A percentile compares a stretch with the other conserved stretches of the same genome.
Conservation (phyloP, 1,140 invertebrate genomes). For the Melipona quadrifasciata region DNA sequence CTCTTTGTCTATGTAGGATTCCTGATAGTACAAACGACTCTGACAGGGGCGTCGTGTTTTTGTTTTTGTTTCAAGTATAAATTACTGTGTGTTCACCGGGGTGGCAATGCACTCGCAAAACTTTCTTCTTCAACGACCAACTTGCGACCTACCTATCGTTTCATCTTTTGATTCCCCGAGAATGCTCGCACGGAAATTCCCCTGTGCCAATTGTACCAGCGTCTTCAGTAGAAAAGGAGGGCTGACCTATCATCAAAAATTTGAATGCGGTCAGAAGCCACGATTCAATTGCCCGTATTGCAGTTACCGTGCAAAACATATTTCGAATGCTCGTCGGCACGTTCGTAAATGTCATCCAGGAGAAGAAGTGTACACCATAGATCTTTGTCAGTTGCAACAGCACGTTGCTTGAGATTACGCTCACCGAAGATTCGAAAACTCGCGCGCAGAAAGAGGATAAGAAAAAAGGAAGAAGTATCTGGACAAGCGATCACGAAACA, state of each 20-base stretch:
- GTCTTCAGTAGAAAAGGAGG: slow-evolving; percentile 64
- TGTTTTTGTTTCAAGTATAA: slow-evolving; percentile 61
- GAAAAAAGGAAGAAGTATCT: background rate
- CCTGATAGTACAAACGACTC: slow-evolving; percentile 15
- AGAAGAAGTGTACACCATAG: slow-evolving; percentile 76
- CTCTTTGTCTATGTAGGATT: slow-evolving; percentile 14
- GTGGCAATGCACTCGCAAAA: slow-evolving; percentile 1
- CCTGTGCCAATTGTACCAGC: slow-evolving; percentile 57
- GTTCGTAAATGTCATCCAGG: slow-evolving; percentile 86
- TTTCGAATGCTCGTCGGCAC: slow-evolving; percentile 67
- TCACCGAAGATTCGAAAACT: background rate
- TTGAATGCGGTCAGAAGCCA: slow-evolving; percentile 85
- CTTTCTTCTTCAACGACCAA: background rate
- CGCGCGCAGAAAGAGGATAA: background rate
- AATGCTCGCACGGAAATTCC: slow-evolving; percentile 31
- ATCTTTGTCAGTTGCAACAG: slow-evolving; percentile 40
- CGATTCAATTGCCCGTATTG: slow-evolving; percentile 84
- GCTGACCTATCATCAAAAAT: slow-evolving; percentile 84
- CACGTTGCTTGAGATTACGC: slow-evolving; percentile 19
- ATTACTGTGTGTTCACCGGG: slow-evolving; percentile 29
- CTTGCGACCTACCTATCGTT: background rate
- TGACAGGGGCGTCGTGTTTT: slow-evolving; percentile 45
- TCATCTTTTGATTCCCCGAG: background rate
- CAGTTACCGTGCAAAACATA: slow-evolving; percentile 68
- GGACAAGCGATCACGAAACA: background rate